Evolutionary conservation across 2,888 invertebrate species (phyloP), one percentile per base, ranked within the genome.

Genomic region (Dusona sp.): DNA sequence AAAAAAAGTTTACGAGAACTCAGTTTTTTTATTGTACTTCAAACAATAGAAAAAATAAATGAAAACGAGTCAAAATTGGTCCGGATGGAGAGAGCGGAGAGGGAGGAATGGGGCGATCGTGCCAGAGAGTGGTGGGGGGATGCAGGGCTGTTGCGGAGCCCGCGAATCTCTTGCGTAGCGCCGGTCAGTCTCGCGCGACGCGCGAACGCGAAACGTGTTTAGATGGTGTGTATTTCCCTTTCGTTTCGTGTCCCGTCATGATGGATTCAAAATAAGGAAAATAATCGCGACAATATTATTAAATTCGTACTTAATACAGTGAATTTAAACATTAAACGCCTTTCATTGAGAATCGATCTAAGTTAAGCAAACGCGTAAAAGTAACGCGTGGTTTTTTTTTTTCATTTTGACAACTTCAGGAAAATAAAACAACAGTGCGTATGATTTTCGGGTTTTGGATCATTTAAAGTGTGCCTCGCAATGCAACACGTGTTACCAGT

Each of bases 101-200:
- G 33, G 19, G 36, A 0, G 36, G 16, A 9, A 19, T 7, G 36
- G 72, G 7, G 13, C 3, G 85, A 57, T 77, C 80, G 78, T 22
- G 45, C 48, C 77, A 65, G 64, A 70, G 77, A 48, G 84, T 88
- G 70, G 88, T 88, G 88, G 87, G 86, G 70, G 36, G 80, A 84
- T 83, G 84, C 67, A 36, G 42, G 19, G 87, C 85, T 64, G 86
- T 83, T 73, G 87, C 88, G 54, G 78, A 68, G 72, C 78, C 64
- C 80, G 81, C 86, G 79, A 84, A 70, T 2, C 70, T 22, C 25
- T 45, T 25, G 72, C 72, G 29, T 7, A 72, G 72, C 81, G 79
- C 65, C 87, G 88, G 88, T 92, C 93, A 93, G 94, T 92, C 90
- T 88, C 91, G 92, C 91, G 92, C 91, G 90, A 90, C 88, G 90